Base-by-base conservation (phyloP, 2,113 vertebrate genomes). In the Gobius niger region DNA sequence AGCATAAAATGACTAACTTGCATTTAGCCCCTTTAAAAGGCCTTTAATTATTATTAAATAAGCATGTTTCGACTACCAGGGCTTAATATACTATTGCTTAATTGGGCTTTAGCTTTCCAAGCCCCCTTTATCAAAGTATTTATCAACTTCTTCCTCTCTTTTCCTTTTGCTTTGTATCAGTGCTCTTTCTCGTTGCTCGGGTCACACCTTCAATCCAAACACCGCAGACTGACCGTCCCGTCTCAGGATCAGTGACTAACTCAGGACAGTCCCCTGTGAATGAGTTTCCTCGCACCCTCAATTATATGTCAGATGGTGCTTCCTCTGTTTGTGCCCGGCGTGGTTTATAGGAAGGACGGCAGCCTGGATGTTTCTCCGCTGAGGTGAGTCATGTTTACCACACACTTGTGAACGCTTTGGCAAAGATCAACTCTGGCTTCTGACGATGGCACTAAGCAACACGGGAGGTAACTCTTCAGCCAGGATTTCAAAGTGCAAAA, bases 341-440 rank as follows among this genome's bases (percentile, higher is more conserved):
- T 63, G 16, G 14, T 60, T 54, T 34, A 7, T 44, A 42, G n/a
- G 16, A 52, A 52, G 68, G 8, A 10, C 0, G 3, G 19, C 24
- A 56, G 24, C 40, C 54, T 57, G 54, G 54, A 57, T 50, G 42
- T 56, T 3, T 9, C 8, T 42, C 41, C 19, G 4, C 69, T 52
- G 54, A 13, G 62, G 7, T 62, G 9, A 76, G 53, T 68, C 60
- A 49, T 63, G 2, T 49, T 14, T 44, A 56, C 61, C 34, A 56
- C 49, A 49, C 11, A 41, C 63, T 15, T 18, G 7, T 16, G 8
- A 63, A 52, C 65, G 19, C 34, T 40, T 4, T 7, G 7, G 11
- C 63, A 65, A 70, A 73, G 19, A 63, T 72, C 65, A 66, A 12
- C 44, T 56, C 11, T 51, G 24, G 15, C 16, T 49, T 10, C 18